Evolutionary conservation across 2,797 vertebrate species (phyloP).

Genomic region (Cynopterus sphinx): DNA sequence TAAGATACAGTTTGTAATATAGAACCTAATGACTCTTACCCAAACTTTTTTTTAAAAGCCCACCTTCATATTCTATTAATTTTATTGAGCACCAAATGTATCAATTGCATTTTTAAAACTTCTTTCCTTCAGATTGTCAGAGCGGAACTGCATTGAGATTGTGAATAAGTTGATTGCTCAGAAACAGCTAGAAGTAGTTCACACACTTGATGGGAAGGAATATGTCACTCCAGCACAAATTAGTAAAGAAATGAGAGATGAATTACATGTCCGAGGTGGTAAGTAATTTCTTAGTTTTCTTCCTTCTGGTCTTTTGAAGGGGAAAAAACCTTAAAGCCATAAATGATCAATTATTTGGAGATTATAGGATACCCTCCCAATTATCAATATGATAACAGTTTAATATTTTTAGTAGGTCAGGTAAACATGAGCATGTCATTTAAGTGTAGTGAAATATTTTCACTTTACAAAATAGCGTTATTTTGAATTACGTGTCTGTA

Average conservation of each 20-base stretch:
- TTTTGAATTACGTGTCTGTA: not conserved
- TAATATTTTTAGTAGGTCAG: not conserved
- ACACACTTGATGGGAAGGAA: slow-evolving; percentile 97
- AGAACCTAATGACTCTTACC: not conserved
- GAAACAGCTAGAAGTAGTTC: slow-evolving; percentile 95
- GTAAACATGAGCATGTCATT: not conserved
- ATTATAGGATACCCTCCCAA: not conserved
- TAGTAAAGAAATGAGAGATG: slow-evolving; percentile 93
- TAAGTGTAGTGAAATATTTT: not conserved
- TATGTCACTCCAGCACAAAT: slow-evolving; percentile 96
- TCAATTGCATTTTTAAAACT: not conserved
- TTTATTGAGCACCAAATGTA: not conserved
- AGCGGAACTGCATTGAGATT: slow-evolving; percentile 97
- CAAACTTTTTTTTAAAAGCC: not conserved
- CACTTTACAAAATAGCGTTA: not conserved
- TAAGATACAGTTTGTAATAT: not conserved
- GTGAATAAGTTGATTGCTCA: slow-evolving; percentile 93
- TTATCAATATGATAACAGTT: slow-evolving; percentile 10
- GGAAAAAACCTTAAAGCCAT: not conserved
- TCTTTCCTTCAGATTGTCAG: slow-evolving; percentile 89
- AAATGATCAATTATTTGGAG: not conserved
- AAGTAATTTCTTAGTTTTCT: slow-evolving; percentile 67
- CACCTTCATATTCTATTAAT: not conserved
- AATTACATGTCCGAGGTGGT: slow-evolving; percentile 94
- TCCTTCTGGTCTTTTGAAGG: not conserved